Conservation (phyloP, 2,797 vertebrate species). For the Oceanodroma leucorhoa region DNA sequence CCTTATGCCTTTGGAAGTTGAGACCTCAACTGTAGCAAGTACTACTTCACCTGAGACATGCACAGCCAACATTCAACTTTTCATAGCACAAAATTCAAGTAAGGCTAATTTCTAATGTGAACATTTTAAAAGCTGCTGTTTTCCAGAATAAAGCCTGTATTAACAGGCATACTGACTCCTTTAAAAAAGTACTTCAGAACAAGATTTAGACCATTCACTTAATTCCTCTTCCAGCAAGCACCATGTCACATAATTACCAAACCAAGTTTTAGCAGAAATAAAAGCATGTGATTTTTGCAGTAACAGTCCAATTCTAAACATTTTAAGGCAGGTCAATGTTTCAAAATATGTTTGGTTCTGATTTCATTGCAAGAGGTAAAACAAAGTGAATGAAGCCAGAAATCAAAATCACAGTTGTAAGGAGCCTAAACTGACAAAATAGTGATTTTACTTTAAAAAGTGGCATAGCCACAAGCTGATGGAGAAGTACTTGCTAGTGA, state of each 20-base stretch:
- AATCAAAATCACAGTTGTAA: not conserved
- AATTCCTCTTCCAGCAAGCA: not conserved
- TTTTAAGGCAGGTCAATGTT: not conserved
- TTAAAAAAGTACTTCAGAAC: not conserved
- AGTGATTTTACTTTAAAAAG: not conserved
- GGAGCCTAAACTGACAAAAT: not conserved
- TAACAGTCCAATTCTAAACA: not conserved
- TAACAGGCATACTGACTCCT: not conserved
- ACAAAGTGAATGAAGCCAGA: not conserved
- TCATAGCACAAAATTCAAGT: not conserved
- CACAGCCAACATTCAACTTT: not conserved
- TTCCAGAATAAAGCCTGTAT: not conserved
- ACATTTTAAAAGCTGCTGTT: not conserved
- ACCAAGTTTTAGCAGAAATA: not conserved
- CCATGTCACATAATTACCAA: not conserved
- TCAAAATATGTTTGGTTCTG: not conserved
- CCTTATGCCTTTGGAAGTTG: not conserved
- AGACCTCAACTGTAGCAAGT: not conserved
- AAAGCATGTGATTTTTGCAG: not conserved
- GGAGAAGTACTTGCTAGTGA: not conserved
- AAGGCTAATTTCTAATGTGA: not conserved
- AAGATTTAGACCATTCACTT: not conserved
- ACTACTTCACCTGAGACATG: rapidly evolving
- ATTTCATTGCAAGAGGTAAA: not conserved
- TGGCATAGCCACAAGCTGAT: not conserved